Evolutionary conservation across 2,797 vertebrate genomes (phyloP), one percentile per base, ranked within the genome.

Genomic region (Sebastes ruberrimus): DNA sequence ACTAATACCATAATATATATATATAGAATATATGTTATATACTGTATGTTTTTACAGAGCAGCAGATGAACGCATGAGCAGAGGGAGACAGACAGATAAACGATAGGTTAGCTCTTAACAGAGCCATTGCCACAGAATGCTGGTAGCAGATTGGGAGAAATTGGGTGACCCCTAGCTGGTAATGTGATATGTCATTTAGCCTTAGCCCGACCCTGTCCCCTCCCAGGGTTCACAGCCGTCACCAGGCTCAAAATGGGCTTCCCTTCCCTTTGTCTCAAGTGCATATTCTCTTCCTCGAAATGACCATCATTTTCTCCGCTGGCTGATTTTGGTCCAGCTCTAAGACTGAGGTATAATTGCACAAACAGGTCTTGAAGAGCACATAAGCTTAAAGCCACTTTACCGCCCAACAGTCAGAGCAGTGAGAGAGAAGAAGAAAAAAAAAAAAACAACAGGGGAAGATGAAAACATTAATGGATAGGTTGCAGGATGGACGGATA

Each of bases 381-480:
- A 92, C 94, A 95, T 95, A 90, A 95, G 92, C 90, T 93, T 93
- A 93, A 92, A 95, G 91, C 89, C 94, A 94, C 94, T 95, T 94
- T 94, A 90, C 92, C 89, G 92, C 83, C 81, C 89, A 94, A 93
- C 91, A 91, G 91, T 86, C 88, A 70, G 86, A 75, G 86, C 83
- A 90, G 91, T 67, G 64, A 57, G 82, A 80, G 80, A 90, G 74
- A 84, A 89, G 68, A 52, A 88, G 78, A 80, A 87, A 69, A 56
- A 65, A 86, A 86, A 73, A 87, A 92, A 88, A 92, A 91, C 92
- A 93, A 95, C 90, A 85, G 73, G 74, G 86, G 90, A 91, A 95
- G 94, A 96, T 95, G 94, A 95, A 96, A 95, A 96, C 94, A 95
- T 95, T 95, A 96, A 96, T 96, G 94, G 95, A 95, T 95, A 95